Evolutionary conservation across 2,888 invertebrate species (phyloP).

Genomic region (Therioaphis trifolii): DNA sequence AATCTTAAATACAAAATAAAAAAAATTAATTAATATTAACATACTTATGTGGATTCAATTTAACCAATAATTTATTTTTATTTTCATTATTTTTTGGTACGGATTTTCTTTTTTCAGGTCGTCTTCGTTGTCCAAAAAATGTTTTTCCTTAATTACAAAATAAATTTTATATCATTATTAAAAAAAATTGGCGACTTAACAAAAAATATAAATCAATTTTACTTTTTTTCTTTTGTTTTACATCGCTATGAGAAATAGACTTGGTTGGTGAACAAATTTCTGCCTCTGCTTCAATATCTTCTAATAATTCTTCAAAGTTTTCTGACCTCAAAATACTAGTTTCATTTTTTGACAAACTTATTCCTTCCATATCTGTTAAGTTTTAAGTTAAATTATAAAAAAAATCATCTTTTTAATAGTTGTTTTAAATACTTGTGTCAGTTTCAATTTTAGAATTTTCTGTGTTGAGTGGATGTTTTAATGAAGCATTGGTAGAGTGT

Average conservation of each 20-base stretch:
- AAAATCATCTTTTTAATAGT: too few relatives aligned
- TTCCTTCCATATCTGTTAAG: not conserved
- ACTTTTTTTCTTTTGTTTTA: constrained; percentile 51
- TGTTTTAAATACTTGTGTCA: constrained; percentile 20
- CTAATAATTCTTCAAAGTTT: constrained; percentile 56
- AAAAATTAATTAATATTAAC: not conserved
- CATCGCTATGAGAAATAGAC: not conserved
- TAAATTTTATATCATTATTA: constrained; percentile 6
- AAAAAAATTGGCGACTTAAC: not conserved
- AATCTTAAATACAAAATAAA: not conserved
- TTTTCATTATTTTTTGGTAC: constrained; percentile 13
- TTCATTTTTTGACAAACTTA: not conserved
- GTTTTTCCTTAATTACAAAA: constrained; percentile 29
- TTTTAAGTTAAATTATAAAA: too few relatives aligned
- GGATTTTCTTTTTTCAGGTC: constrained; percentile 32
- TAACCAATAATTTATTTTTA: constrained; percentile 43
- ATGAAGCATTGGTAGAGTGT: constrained; percentile 1
- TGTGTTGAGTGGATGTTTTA: not conserved
- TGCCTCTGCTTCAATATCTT: constrained; percentile 58
- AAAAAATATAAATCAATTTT: not conserved
- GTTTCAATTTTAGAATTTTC: constrained; percentile 35
- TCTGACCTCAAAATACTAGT: constrained; percentile 35
- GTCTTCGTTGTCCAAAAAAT: constrained; percentile 29
- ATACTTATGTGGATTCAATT: constrained; percentile 42
- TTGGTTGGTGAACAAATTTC: constrained; percentile 56